Conservation (phyloP, 2,888 invertebrate genomes). For the Digitonthophagus gazella region DNA sequence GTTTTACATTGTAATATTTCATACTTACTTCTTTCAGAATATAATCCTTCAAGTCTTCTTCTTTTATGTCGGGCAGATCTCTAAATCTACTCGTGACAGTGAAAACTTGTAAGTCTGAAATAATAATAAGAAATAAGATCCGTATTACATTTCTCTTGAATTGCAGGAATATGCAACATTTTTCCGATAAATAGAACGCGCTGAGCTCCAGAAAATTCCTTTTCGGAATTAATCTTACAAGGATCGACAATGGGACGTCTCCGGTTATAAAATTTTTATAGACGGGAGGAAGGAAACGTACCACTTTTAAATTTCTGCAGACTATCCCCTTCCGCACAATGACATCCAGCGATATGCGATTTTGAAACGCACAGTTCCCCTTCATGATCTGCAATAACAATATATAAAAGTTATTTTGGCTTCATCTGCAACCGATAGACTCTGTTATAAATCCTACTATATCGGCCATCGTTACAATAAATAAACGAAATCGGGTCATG, state of each 20-base stretch:
- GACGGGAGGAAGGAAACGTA: conserved; percentile 39
- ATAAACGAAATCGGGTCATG: neutral
- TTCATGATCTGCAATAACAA: conserved; percentile 48
- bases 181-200: neutral
- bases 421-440: neutral
- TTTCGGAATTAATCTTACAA: conserved; percentile 10
- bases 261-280: conserved; percentile 49
- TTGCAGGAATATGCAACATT: neutral
- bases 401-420: too few species aligned
- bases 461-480: neutral
- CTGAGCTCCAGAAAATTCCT: neutral
- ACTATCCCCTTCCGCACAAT: conserved; percentile 16
- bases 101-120: conserved; percentile 25
- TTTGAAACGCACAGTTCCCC: conserved; percentile 51
- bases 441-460: neutral
- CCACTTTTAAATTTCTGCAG: conserved; percentile 3
- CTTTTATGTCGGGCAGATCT: neutral
- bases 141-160: conserved; percentile 4
- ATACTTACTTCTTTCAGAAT: conserved; percentile 23
- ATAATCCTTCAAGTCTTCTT: conserved; percentile 7
- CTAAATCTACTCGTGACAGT: conserved; percentile 16
- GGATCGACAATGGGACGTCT: neutral
- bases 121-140: neutral
- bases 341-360: conserved; percentile 43
- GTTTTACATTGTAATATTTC: too few species aligned